A percentile compares a stretch with the other conserved stretches of the same genome.
Conservation (phyloP, 2,888 invertebrate genomes). For the Mythimna vitellina region DNA sequence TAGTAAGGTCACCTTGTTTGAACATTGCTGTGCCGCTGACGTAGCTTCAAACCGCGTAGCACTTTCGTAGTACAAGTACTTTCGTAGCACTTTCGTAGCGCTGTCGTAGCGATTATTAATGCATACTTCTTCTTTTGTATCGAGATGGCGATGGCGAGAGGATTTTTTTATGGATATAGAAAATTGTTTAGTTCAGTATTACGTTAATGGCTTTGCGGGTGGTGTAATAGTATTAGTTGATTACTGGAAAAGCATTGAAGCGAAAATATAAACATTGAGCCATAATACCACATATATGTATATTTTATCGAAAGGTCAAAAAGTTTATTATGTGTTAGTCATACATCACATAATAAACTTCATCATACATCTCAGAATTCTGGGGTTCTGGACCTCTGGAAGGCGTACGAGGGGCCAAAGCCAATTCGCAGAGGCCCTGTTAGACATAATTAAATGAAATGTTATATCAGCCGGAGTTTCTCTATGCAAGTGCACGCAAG, state of each 20-base stretch:
- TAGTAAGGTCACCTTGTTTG: constrained; percentile 39
- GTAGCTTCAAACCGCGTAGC: constrained; percentile 52
- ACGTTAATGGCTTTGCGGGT: not conserved
- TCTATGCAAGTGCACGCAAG: too few relatives aligned
- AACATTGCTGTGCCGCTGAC: constrained; percentile 48
- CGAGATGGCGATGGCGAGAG: not conserved
- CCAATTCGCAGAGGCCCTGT: too few relatives aligned
- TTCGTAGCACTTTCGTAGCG: constrained; percentile 51
- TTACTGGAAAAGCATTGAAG: constrained; percentile 1
- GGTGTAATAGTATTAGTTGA: not conserved
- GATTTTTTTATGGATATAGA: constrained; percentile 14
- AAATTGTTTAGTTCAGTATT: constrained; percentile 13
- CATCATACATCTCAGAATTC: too few relatives aligned
- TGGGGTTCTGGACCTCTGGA: too few relatives aligned
- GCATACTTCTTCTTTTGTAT: constrained; percentile 19
- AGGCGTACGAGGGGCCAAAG: too few relatives aligned
- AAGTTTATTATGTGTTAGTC: too few relatives aligned
- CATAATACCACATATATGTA: not conserved
- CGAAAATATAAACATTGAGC: not conserved
- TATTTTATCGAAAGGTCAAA: not conserved
- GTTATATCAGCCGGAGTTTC: too few relatives aligned
- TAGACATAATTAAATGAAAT: too few relatives aligned
- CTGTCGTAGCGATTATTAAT: constrained; percentile 46
- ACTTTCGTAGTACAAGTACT: constrained; percentile 53
- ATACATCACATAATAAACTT: too few relatives aligned